phyloP scores from a whole-genome alignment of 1,140 invertebrate genomes.

The Cryptotermes secundus region DNA sequence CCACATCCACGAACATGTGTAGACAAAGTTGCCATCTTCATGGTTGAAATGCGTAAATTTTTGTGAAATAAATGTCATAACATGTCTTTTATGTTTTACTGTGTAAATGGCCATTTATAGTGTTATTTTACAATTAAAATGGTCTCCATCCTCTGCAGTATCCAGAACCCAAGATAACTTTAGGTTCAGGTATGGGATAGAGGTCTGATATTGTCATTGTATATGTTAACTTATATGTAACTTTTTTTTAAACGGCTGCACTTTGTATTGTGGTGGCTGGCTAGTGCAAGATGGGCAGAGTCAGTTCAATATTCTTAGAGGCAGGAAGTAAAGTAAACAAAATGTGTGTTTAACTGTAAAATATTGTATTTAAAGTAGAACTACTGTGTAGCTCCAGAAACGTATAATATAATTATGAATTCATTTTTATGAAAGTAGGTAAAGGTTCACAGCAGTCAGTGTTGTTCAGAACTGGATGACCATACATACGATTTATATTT shows the following conservation, averaged over 20 bases:
- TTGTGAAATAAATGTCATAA: not conserved
- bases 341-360: conserved; percentile 33
- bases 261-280: conserved; percentile 2
- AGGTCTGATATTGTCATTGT: conserved; percentile 11
- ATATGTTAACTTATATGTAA: conserved; percentile 19
- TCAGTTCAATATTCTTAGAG: conserved; percentile 9
- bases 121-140: not conserved
- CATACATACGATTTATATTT: conserved; percentile 10
- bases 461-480: not conserved
- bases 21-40: not conserved
- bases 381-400: conserved; percentile 32
- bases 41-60: not conserved
- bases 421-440: conserved; percentile 4
- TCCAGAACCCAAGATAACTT: not conserved
- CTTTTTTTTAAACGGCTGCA: not conserved
- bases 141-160: not conserved
- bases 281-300: not conserved
- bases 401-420: not conserved
- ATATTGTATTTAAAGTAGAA: conserved; percentile 35
- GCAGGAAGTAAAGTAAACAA: conserved; percentile 25
- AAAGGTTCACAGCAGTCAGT: conserved; percentile 5
- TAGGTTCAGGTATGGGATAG: conserved; percentile 1
- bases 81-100: not conserved
- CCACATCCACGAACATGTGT: not conserved
- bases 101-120: conserved; percentile 1